Evolutionary conservation across 2,113 vertebrate genomes (phyloP), one percentile per base, ranked within the genome.

Genomic region (Lanius collurio): DNA sequence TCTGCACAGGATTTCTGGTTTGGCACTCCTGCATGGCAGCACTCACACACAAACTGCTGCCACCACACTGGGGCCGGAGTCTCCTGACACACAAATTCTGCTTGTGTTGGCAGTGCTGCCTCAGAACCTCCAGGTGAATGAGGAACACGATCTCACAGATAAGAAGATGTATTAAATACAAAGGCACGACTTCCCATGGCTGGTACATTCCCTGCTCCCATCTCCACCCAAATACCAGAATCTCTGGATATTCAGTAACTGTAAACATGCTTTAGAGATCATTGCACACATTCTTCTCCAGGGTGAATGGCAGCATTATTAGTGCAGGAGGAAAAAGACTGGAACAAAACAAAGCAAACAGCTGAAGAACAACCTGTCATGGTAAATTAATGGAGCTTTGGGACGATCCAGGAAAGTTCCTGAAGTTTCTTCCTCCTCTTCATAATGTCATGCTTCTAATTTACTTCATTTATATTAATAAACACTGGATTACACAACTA

Each of bases 401-500:
- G 87, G 91, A 95, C 3, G 59, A 96, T 83, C 89, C 64, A 80
- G 13, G 41, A 91, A 98, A 94, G 87, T 96, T 96, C 70, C 81
- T 39, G 26, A 85, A 94, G 90, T 93, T 97, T 97, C 90, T 94
- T 93, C 87, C 71, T 95, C 70, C 80, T 85, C 91, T 97, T 97
- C 95, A 96, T 96, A 98, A 95, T 96, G 95, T 69, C 96, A 97
- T 50, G 60, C 41, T 95, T 96, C 91, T 97, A 98, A 98, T 97
- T 96, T 97, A 97, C 95, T 92, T 97, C 97, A 97, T 98, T 98
- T 98, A 97, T 98, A 97, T 97, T 98, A 98, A 98, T 97, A 98
- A 98, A 95, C 15, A 59, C 75, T 91, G 95, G 74, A 94, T 93
- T 96, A 95, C 95, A 95, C 80, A 96, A 97, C 94, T 97, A 97